Conservation (phyloP, 2,888 invertebrate genomes). For the Drosophila mulleri region DNA sequence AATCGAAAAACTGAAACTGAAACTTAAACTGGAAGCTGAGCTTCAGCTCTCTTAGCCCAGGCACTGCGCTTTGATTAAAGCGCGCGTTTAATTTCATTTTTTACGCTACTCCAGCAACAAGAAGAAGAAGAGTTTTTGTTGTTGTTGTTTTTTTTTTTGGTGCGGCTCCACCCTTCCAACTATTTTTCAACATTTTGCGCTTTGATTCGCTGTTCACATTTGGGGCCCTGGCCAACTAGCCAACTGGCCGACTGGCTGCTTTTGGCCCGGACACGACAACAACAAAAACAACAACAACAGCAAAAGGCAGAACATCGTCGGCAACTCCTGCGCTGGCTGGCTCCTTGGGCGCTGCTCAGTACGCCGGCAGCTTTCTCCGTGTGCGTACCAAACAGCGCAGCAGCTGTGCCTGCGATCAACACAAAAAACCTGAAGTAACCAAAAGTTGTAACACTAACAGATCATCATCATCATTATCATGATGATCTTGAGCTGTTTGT, state of each 20-base stretch:
- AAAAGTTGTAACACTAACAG: constrained; percentile 29
- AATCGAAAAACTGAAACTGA: constrained; percentile 36
- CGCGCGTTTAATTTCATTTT: constrained; percentile 82
- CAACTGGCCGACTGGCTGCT: constrained; percentile 26
- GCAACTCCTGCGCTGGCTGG: constrained; percentile 58
- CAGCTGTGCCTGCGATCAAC: constrained; percentile 33
- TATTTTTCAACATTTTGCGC: constrained; percentile 67
- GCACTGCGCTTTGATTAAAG: constrained; percentile 74
- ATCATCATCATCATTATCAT: constrained; percentile 8
- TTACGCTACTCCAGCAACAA: constrained; percentile 73
- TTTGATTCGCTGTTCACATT: constrained; percentile 79
- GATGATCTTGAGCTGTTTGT: constrained; percentile 34
- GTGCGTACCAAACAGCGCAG: constrained; percentile 76
- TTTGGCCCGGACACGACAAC: constrained; percentile 38
- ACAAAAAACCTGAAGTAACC: constrained; percentile 23
- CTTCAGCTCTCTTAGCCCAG: constrained; percentile 46
- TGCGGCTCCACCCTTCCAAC: constrained; percentile 72
- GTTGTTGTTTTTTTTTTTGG: constrained; percentile 11
- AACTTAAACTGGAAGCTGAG: constrained; percentile 53
- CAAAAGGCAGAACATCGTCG: not conserved
- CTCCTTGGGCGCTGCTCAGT: constrained; percentile 74
- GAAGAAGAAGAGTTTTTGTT: not conserved
- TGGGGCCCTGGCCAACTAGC: constrained; percentile 47
- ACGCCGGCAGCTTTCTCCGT: constrained; percentile 81
- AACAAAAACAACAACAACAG: not conserved